phyloP scores from a whole-genome alignment of 2,113 vertebrate genomes.

The sheep (Ovis aries) region ARS-UI_Ramb_v3.0 NC_056064.1:22924001-22924500 shows the following conservation, averaged over 20 bases:
- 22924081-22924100: background rate
- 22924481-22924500: background rate
- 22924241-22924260: background rate
- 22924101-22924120: background rate
- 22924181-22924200: background rate
- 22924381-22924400: background rate
- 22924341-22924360: background rate
- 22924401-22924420: background rate
- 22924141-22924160: background rate
- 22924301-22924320: background rate
- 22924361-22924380: background rate
- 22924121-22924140: background rate
- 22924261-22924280: background rate
- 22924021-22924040: background rate
- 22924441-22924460: background rate
- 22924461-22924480: background rate
- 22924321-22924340: background rate
- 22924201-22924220: background rate
- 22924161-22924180: background rate
- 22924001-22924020: background rate
- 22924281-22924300: background rate
- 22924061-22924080: background rate
- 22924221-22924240: background rate
- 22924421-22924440: slow-evolving; percentile 27
- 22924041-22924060: background rate